phyloP scores from a whole-genome alignment of 1,140 invertebrate species.

The Neelides sp. region DNA sequence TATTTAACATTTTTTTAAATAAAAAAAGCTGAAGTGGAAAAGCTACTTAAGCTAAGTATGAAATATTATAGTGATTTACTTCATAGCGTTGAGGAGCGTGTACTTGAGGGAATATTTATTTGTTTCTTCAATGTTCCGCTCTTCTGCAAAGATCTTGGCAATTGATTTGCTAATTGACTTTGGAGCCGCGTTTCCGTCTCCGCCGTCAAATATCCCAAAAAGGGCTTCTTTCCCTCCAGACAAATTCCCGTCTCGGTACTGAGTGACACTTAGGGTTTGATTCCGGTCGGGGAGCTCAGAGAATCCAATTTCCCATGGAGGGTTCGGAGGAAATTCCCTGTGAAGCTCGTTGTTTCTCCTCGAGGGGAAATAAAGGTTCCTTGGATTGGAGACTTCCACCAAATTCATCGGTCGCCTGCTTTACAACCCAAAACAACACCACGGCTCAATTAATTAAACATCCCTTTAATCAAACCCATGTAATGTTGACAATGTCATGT shows the following conservation, averaged over 20 bases:
- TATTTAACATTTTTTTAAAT: slow-evolving; percentile 2
- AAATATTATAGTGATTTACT: slow-evolving; percentile 12
- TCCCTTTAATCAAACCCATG: not conserved
- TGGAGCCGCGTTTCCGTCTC: slow-evolving; percentile 53
- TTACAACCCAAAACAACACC: not conserved
- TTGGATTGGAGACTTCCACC: slow-evolving; percentile 53
- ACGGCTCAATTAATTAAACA: not conserved
- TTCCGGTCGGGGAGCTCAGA: slow-evolving; percentile 64
- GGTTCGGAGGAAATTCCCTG: slow-evolving; percentile 37
- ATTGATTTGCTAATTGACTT: slow-evolving; percentile 55
- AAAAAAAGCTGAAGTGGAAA: too few species aligned
- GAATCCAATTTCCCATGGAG: slow-evolving; percentile 65
- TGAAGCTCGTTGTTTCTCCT: slow-evolving; percentile 20
- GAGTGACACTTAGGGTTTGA: slow-evolving; percentile 52
- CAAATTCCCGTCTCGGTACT: slow-evolving; percentile 60
- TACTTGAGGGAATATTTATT: slow-evolving; percentile 68
- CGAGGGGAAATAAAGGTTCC: slow-evolving; percentile 7
- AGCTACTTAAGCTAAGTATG: not conserved
- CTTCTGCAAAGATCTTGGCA: slow-evolving; percentile 59
- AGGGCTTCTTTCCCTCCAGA: slow-evolving; percentile 59
- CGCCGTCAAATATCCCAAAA: slow-evolving; percentile 62
- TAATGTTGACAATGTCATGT: too few species aligned
- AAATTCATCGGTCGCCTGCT: slow-evolving; percentile 57
- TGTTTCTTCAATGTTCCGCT: slow-evolving; percentile 63
- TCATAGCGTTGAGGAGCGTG: slow-evolving; percentile 38